phyloP scores from a whole-genome alignment of 2,888 invertebrate genomes.

The Epinotia nisella region DNA sequence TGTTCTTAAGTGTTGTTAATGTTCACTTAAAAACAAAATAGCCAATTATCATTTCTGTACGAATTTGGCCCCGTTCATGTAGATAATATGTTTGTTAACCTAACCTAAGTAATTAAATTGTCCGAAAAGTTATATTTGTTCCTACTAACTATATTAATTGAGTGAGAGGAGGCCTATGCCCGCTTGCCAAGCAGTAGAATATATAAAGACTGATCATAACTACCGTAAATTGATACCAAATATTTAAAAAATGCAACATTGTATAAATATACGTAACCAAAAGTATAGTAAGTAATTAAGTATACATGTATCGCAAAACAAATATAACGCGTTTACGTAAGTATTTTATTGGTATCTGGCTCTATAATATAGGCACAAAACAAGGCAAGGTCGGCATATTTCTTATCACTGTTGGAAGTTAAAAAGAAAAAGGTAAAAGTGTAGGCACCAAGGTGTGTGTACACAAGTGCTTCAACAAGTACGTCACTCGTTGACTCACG shows the following conservation, averaged over 20 bases:
- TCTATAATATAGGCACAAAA: not conserved
- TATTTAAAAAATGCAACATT: not conserved
- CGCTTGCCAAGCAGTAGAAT: too few relatives aligned
- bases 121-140: not conserved
- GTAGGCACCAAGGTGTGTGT: constrained; percentile 50
- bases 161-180: not conserved
- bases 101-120: not conserved
- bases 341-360: not conserved
- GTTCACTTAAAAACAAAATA: not conserved
- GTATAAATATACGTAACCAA: not conserved
- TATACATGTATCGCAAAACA: too few relatives aligned
- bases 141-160: not conserved
- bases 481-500: constrained; percentile 59
- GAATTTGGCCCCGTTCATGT: not conserved
- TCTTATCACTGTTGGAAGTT: not conserved
- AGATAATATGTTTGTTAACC: too few relatives aligned
- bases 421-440: constrained; percentile 3
- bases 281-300: too few relatives aligned
- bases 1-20: constrained; percentile 4
- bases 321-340: too few relatives aligned
- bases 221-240: not conserved
- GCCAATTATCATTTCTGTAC: not conserved
- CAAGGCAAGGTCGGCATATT: not conserved
- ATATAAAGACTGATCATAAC: too few relatives aligned
- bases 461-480: constrained; percentile 61